Evolutionary conservation across 2,888 invertebrate species (phyloP).

Genomic region (Nymphalis c-album): DNA sequence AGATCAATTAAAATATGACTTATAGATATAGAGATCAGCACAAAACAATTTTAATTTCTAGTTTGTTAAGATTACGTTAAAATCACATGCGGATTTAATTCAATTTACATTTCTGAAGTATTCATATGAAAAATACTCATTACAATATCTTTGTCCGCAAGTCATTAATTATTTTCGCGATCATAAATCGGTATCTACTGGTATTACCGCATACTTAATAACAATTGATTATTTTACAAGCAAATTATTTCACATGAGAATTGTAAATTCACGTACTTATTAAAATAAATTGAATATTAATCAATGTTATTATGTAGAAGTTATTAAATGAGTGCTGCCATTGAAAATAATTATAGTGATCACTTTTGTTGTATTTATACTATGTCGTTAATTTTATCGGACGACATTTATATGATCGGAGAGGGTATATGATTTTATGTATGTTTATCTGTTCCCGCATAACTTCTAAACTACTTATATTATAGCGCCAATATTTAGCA

Average conservation of each 20-base stretch:
- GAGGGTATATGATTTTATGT: no score
- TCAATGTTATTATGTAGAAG: constrained; percentile 10
- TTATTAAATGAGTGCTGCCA: not conserved
- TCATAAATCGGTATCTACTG: constrained; percentile 14
- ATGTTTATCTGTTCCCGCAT: no score
- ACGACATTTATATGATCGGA: no score
- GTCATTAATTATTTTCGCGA: not conserved
- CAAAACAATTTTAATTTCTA: no score
- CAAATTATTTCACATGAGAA: constrained; percentile 14
- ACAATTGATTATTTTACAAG: constrained; percentile 8
- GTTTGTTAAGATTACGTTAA: no score
- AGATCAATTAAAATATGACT: no score
- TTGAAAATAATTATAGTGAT: not conserved
- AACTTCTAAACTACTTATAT: no score
- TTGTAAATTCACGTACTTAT: constrained; percentile 8
- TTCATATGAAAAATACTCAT: not conserved
- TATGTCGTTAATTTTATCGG: not conserved
- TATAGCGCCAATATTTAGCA: no score
- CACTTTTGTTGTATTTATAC: not conserved
- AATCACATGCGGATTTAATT: no score
- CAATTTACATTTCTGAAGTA: not conserved
- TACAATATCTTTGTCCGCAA: not conserved
- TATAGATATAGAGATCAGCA: no score
- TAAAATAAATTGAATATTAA: constrained; percentile 24
- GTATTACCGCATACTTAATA: constrained; percentile 17